Conservation (phyloP, 2,888 invertebrate genomes). For the Tineola bisselliella region DNA sequence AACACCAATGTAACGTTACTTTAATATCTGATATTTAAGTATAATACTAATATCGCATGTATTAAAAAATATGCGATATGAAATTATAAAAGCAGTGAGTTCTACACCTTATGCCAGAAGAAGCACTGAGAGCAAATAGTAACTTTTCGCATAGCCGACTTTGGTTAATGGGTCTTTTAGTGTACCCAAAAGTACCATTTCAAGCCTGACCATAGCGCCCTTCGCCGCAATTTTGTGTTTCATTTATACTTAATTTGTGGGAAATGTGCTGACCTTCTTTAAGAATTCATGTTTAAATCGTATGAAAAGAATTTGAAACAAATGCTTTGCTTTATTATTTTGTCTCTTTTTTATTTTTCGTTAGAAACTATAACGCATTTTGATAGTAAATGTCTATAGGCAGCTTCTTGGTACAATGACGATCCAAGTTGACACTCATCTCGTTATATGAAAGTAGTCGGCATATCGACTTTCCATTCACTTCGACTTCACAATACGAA, state of each 20-base stretch:
- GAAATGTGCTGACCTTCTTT: conserved; percentile 7
- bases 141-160: not conserved
- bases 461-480: too few relatives aligned
- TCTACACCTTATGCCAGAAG: not conserved
- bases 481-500: too few relatives aligned
- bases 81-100: not conserved
- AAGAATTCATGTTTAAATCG: not conserved
- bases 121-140: conserved; percentile 3
- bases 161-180: conserved; percentile 7
- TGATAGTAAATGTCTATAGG: too few relatives aligned
- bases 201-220: not conserved
- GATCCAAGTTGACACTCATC: too few relatives aligned
- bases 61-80: too few relatives aligned
- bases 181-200: conserved; percentile 6
- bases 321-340: not conserved
- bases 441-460: too few relatives aligned
- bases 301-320: conserved; percentile 3
- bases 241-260: conserved; percentile 13
- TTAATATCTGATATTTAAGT: too few relatives aligned
- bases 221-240: conserved; percentile 9
- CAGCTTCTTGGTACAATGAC: too few relatives aligned
- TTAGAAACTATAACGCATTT: not conserved
- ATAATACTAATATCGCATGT: too few relatives aligned
- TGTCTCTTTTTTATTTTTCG: not conserved
- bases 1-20: too few relatives aligned